Percentiles rank a stretch among this genome's conserved stretches.
Evolutionary conservation across 2,113 vertebrate species (phyloP).

Genomic region (Cariama cristata): DNA sequence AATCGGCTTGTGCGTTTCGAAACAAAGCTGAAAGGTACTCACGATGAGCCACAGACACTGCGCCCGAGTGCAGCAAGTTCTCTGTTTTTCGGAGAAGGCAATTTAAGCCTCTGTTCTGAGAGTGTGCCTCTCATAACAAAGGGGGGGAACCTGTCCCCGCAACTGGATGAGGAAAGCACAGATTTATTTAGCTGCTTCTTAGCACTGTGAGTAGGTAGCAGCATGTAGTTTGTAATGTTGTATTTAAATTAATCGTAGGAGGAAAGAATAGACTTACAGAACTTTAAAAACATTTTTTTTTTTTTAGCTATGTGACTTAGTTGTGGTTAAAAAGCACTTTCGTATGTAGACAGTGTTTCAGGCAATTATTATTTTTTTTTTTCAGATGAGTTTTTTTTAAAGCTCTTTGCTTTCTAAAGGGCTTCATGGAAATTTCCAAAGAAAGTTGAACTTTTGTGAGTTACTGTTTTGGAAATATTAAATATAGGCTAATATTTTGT

Average conservation of each 20-base stretch:
- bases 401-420: not conserved
- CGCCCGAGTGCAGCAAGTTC: not conserved
- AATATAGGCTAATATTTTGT: not conserved
- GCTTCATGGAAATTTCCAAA: not conserved
- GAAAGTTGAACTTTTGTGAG: not conserved
- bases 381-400: not conserved
- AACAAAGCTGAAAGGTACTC: not conserved
- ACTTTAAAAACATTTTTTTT: not conserved
- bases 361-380: not conserved
- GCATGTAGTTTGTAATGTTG: not conserved
- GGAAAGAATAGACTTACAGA: not conserved
- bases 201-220: not conserved
- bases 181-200: fast-evolving
- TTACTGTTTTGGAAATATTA: not conserved
- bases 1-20: fast-evolving
- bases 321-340: not conserved
- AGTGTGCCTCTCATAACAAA: fast-evolving
- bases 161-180: fast-evolving
- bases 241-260: fast-evolving
- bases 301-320: not conserved
- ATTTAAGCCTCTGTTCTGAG: fast-evolving
- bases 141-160: not conserved
- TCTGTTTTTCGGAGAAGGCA: fast-evolving
- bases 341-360: not conserved
- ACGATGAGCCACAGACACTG: fast-evolving